phyloP scores from a whole-genome alignment of 2,888 invertebrate species.

The Melanotus villosus region DNA sequence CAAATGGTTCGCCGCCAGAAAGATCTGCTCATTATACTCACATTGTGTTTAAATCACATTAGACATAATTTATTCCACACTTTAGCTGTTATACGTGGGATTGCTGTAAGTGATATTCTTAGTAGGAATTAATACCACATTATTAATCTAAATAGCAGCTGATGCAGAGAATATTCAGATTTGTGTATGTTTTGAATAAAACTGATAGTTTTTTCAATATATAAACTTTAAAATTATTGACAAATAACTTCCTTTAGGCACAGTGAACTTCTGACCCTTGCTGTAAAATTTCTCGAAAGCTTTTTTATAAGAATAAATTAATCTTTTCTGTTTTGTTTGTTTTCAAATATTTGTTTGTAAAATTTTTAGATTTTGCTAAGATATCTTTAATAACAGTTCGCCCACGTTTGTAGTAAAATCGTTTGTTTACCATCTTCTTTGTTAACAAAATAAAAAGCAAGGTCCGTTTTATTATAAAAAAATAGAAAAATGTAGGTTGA shows the following conservation, averaged over 20 bases:
- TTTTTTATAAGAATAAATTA: neutral
- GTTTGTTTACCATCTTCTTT: constrained; percentile 8
- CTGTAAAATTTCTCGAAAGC: constrained; percentile 1
- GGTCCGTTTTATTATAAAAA: constrained; percentile 9
- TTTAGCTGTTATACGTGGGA: constrained; percentile 53
- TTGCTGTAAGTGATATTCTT: constrained; percentile 53
- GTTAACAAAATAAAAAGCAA: neutral
- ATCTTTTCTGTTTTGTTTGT: neutral
- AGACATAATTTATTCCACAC: constrained; percentile 62
- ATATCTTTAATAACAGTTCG: constrained; percentile 9
- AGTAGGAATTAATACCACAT: constrained; percentile 37
- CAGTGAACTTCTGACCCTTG: neutral
- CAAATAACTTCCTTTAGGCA: neutral
- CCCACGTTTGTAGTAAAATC: constrained; percentile 3
- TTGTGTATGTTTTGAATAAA: too few relatives aligned
- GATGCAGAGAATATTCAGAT: constrained; percentile 24
- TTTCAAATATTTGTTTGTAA: neutral
- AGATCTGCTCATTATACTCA: constrained; percentile 65
- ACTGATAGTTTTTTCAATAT: too few relatives aligned
- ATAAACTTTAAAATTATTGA: neutral
- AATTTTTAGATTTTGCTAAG: neutral
- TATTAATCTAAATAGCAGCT: constrained; percentile 38
- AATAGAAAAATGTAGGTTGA: neutral
- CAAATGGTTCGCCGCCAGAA: constrained; percentile 62
- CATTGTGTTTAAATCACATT: constrained; percentile 66